These are phyloP conservation scores for Lota lota DNA, from an alignment of 2,113 vertebrate species.

Conservation along the genomic window DNA sequence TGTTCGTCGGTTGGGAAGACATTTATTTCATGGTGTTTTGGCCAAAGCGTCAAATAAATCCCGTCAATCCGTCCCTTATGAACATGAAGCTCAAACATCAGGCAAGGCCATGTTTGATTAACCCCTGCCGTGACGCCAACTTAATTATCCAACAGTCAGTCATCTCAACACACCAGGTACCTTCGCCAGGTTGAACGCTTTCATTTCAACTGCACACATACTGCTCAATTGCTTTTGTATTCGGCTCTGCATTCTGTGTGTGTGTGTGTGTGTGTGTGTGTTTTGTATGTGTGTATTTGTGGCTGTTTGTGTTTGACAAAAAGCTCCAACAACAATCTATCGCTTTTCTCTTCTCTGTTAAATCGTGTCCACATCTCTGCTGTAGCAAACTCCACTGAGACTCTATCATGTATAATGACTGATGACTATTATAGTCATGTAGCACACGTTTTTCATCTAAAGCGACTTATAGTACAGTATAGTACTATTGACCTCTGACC, in stretches of 20 bases:
- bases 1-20: too few species aligned
- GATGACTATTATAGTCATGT: constrained; percentile 11
- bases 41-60: constrained; percentile 4
- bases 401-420: background rate
- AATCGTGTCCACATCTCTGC: constrained; percentile 32
- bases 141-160: constrained; percentile 62
- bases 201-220: constrained; percentile 48
- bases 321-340: too few species aligned
- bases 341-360: constrained; percentile 32
- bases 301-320: constrained; percentile 16
- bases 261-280: constrained; percentile 9
- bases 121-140: constrained; percentile 52
- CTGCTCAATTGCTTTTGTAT: constrained; percentile 34
- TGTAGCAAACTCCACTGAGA: constrained; percentile 17
- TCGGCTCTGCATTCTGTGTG: constrained; percentile 16
- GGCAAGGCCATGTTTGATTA: constrained; percentile 38
- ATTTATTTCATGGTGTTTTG: background rate
- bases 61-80: too few species aligned
- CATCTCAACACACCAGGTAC: constrained; percentile 50
- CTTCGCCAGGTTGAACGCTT: constrained; percentile 41
- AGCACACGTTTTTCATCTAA: background rate
- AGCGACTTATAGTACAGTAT: background rate
- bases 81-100: background rate
- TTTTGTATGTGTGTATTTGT: constrained; percentile 3
- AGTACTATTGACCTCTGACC: too few species aligned